Evolutionary conservation across 2,888 invertebrate species (phyloP), one percentile per base, ranked within the genome.

Genomic region (Agrypnus murinus): DNA sequence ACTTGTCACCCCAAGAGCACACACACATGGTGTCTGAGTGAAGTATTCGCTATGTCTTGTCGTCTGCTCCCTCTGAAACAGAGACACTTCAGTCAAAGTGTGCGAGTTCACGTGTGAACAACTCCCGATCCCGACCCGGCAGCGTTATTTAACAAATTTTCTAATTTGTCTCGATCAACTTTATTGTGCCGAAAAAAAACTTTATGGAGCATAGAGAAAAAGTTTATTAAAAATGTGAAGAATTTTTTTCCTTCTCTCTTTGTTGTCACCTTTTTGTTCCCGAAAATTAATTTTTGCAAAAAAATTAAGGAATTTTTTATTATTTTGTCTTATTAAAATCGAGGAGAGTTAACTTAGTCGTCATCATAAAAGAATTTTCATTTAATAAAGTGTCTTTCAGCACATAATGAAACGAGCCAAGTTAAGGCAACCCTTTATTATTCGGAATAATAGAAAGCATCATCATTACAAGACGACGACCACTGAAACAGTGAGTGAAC

Each of bases 1-100:
- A 76, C 71, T 74, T 75, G 76, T 76, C 78, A 77, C 78, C 78
- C 75, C 75, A 66, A 74, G 75, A 64, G 70, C 72, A 25, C 25
- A 25, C 71, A 72, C 73, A 76, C 69, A 74, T 75, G 72, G 72
- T 73, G 69, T 64, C 63, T 73, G 65, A 66, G 66, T 66, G 67
- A 63, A 71, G 75, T 73, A 72, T 76, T 76, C 75, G 74, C 74
- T 67, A 75, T 71, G 63, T 74, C 74, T 74, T 69, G 67, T 72
- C 72, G 71, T 72, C 70, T 64, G 66, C 66, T 73, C 71, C 73
- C 75, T 60, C 65, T 69, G 68, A 73, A 69, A 66, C 53, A 45
- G 67, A 70, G 71, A 55, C 70, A 71, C 73, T 71, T 72, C 75
- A 76, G 75, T 76, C 69, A 76, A 76, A 76, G 73, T 67, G 73